Base-by-base conservation (phyloP, 2,797 vertebrate species). In the Chaunax sp. region DNA sequence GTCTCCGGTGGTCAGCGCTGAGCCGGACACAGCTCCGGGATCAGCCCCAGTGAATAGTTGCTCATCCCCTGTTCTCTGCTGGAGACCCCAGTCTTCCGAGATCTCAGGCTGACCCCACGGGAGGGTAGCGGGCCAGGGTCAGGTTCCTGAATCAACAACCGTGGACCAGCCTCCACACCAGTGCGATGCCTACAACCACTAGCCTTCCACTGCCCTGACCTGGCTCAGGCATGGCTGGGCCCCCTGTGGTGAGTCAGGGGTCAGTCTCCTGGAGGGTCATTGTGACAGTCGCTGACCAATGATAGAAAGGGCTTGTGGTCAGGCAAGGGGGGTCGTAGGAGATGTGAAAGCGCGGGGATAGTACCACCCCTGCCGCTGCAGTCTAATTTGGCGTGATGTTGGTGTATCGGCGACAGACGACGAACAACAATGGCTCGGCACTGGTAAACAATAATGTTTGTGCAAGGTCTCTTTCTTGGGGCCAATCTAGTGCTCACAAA, bases 381-480 rank as follows among this genome's bases (percentile, higher is more conserved):
- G 73, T 69, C 87, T 93, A 92, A 94, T 93, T 93, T 92, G 87
- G 84, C 80, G 86, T 84, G 89, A 92, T 88, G 81, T 82, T 72
- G 77, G 77, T 84, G 44, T 54, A 57, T 73, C 85, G 80, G 70
- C 59, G 66, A 80, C 87, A 87, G 88, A 86, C 84, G 72, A 78
- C 43, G 30, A 44, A 64, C 74, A 73, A 89, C 87, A 91, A 92
- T 87, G 86, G 83, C 81, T 78, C 52, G 12, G 77, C 72, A 72
- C 77, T 74, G 78, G 82, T 82, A 83, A 92, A 93, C 89, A 93
- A 93, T 92, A 91, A 91, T 93, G 92, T 94, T 93, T 93, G 91
- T 90, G 80, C 86, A 92, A 87, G 89, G 85, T 75, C 81, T 85
- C 89, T 92, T 93, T 92, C 90, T 85, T 80, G 80, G 85, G 83